Percentiles rank a stretch among this genome's conserved stretches.
Evolutionary conservation across 1,140 invertebrate species (phyloP).

Genomic region (Trichoplusia ni): DNA sequence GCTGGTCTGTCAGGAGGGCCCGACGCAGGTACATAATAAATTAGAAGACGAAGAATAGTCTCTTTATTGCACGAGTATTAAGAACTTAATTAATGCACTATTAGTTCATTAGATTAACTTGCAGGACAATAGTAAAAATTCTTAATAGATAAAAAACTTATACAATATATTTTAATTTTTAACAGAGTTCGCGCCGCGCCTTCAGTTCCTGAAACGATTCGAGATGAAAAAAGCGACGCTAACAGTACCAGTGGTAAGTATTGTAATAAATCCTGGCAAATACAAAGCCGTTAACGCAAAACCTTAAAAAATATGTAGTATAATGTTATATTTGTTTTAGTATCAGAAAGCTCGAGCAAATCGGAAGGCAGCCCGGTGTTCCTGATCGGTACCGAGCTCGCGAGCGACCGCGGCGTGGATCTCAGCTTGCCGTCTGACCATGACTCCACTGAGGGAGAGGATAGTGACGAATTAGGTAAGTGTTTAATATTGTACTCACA

Average conservation of each 20-base stretch:
- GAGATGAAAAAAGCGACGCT: constrained; percentile 68
- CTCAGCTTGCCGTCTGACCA: constrained; percentile 87
- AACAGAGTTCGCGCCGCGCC: constrained; percentile 57
- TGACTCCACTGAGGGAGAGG: constrained; percentile 90
- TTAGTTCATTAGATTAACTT: too few relatives aligned
- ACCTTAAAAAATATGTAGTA: not conserved
- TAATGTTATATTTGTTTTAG: constrained; percentile 33
- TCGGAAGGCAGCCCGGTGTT: constrained; percentile 66
- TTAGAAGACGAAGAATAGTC: too few relatives aligned
- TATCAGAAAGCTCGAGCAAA: constrained; percentile 66
- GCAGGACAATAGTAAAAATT: too few relatives aligned
- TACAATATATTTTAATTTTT: not conserved
- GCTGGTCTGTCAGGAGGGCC: constrained; percentile 75
- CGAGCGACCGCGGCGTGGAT: constrained; percentile 63
- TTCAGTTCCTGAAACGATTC: constrained; percentile 66
- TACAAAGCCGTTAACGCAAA: too few relatives aligned
- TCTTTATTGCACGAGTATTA: not conserved
- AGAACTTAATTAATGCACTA: too few relatives aligned
- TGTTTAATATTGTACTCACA: too few relatives aligned
- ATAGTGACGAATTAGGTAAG: constrained; percentile 81
- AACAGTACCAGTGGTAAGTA: constrained; percentile 70
- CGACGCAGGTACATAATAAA: constrained; percentile 53
- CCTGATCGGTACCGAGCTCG: constrained; percentile 65
- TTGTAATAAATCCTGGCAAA: not conserved
- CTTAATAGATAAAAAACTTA: too few relatives aligned